Evolutionary conservation across 2,797 vertebrate species (phyloP).

Genomic region (Pangasius mekongensis): DNA sequence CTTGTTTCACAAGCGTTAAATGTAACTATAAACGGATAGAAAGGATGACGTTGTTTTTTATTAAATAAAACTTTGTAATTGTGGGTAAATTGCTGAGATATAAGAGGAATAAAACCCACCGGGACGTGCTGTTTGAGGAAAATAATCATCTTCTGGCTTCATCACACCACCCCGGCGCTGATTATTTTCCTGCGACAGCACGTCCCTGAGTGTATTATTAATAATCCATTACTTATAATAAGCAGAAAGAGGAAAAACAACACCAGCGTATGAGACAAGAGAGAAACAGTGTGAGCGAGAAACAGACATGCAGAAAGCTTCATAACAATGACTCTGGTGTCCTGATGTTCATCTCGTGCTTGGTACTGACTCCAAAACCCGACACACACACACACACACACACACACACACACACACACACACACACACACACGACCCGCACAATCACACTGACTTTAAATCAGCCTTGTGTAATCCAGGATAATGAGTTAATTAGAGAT

Average conservation of each 20-base stretch:
- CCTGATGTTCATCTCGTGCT: conserved; percentile 36
- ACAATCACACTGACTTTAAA: neutral
- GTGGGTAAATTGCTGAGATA: neutral
- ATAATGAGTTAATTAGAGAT: conserved; percentile 4
- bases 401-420: conserved; percentile 2
- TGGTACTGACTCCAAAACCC: conserved; percentile 50
- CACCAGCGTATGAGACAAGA: neutral
- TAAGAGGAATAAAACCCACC: neutral
- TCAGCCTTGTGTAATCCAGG: neutral
- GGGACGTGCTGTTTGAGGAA: neutral
- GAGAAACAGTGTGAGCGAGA: neutral
- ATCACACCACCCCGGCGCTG: neutral
- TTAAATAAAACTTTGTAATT: no score
- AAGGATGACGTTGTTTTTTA: no score
- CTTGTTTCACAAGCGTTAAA: no score
- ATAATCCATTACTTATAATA: neutral
- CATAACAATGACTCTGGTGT: conserved; percentile 53
- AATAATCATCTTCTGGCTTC: neutral
- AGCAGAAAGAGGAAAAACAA: neutral
- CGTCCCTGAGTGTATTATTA: neutral
- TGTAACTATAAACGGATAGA: no score
- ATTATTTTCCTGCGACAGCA: neutral
- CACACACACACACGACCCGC: neutral
- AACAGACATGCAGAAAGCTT: conserved; percentile 13
- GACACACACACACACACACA: conserved; percentile 22